A percentile compares a stretch with the other conserved stretches of the same genome.
These are phyloP conservation scores for Theretra japonica DNA, from an alignment of 2,888 invertebrate species.

Conservation along the genomic window DNA sequence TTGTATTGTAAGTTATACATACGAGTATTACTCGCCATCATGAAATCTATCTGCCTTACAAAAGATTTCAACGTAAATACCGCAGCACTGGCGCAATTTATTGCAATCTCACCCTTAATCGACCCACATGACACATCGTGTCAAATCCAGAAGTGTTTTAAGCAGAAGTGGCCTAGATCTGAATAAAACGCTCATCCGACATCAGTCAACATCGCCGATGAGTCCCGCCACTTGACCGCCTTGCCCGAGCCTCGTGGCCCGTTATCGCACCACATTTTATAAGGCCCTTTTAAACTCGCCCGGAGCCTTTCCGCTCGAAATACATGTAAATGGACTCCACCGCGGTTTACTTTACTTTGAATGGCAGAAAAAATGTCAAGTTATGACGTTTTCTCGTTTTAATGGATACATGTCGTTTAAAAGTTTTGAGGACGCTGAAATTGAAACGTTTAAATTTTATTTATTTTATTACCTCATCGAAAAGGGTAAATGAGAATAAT, in stretches of 20 bases:
- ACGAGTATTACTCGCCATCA: too few species aligned
- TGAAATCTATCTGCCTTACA: too few species aligned
- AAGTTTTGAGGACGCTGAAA: background rate
- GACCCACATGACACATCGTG: slow-evolving; percentile 16
- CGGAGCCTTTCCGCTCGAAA: slow-evolving; percentile 15
- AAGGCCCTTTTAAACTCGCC: slow-evolving; percentile 12
- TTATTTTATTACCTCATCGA: background rate
- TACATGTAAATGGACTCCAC: slow-evolving; percentile 17
- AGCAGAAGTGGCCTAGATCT: background rate
- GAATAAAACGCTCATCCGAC: slow-evolving; percentile 6
- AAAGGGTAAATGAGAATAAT: too few species aligned
- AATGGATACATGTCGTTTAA: background rate
- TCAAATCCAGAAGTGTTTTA: background rate
- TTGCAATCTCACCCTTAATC: background rate
- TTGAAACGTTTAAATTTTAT: background rate
- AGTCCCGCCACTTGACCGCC: slow-evolving; percentile 26
- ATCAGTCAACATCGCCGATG: slow-evolving; percentile 19
- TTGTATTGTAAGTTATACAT: too few species aligned
- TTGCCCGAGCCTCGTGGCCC: slow-evolving; percentile 4
- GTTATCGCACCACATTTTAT: slow-evolving; percentile 20
- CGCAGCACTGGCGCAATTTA: too few species aligned
- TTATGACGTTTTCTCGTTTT: background rate
- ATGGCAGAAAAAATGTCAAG: background rate
- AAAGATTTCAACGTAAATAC: too few species aligned
- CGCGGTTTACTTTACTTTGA: slow-evolving; percentile 10